phyloP scores from a whole-genome alignment of 1,140 invertebrate genomes.

The Scaptodrosophila lebanonensis region DNA sequence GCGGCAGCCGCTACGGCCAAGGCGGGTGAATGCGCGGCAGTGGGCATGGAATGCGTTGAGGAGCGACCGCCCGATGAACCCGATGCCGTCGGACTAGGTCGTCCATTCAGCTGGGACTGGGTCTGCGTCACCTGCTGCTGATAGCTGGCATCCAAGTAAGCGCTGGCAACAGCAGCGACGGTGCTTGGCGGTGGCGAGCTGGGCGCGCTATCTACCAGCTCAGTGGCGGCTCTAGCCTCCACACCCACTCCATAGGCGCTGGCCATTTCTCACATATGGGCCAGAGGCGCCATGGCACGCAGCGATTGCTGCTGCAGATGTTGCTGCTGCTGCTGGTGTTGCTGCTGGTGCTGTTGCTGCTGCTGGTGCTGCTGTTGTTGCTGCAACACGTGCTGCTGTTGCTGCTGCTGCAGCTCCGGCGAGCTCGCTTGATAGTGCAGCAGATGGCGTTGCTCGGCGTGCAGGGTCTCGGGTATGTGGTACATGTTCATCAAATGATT shows the following conservation, averaged over 20 bases:
- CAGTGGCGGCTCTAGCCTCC: slow-evolving; percentile 40
- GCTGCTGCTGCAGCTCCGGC: slow-evolving; percentile 78
- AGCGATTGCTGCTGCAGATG: slow-evolving; percentile 80
- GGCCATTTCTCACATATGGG: slow-evolving; percentile 86
- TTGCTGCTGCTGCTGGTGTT: slow-evolving; percentile 72
- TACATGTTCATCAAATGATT: slow-evolving; percentile 83
- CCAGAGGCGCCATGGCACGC: slow-evolving; percentile 82
- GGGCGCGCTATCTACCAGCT: slow-evolving; percentile 36
- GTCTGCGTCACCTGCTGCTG: slow-evolving; percentile 25
- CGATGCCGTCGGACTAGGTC: slow-evolving; percentile 69
- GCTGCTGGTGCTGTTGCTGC: slow-evolving; percentile 53
- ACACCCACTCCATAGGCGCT: slow-evolving; percentile 48
- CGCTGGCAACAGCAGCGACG: slow-evolving; percentile 35
- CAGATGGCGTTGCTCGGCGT: slow-evolving; percentile 74
- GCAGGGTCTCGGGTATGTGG: slow-evolving; percentile 79
- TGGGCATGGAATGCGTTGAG: slow-evolving; percentile 67
- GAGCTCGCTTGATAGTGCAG: slow-evolving; percentile 73
- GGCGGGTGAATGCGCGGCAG: slow-evolving; percentile 70
- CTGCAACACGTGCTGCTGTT: slow-evolving; percentile 74
- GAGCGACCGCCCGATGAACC: slow-evolving; percentile 67
- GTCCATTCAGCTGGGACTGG: slow-evolving; percentile 36
- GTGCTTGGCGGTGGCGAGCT: slow-evolving; percentile 34
- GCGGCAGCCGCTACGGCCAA: slow-evolving; percentile 43
- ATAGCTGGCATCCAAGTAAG: not conserved
- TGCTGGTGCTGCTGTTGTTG: slow-evolving; percentile 78